phyloP scores from a whole-genome alignment of 2,113 vertebrate genomes.

The Macroglossus sobrinus region DNA sequence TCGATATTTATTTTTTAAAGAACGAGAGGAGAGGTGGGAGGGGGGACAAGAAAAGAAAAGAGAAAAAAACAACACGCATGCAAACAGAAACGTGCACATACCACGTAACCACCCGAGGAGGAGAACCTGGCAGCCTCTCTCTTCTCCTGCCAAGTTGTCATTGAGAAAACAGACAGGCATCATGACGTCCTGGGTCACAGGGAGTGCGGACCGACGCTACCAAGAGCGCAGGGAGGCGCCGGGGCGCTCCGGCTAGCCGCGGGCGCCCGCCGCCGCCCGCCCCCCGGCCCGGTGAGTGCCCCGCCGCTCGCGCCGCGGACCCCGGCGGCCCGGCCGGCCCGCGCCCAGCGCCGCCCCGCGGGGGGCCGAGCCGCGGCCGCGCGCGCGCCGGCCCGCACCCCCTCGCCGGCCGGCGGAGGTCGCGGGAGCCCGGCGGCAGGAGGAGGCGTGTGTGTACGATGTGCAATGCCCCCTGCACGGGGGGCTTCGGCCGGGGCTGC shows the following conservation, averaged over 20 bases:
- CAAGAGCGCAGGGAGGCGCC: conserved; percentile 80
- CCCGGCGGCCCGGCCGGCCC: conserved; percentile 60
- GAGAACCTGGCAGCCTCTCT: conserved; percentile 74
- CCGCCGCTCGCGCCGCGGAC: conserved; percentile 48
- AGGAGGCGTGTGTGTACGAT: conserved; percentile 82
- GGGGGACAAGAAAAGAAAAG: too few relatives aligned
- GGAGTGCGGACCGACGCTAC: conserved; percentile 82
- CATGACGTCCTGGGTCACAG: conserved; percentile 85
- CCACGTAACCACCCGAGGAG: conserved; percentile 74
- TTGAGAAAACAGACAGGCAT: conserved; percentile 83
- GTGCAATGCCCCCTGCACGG: conserved; percentile 81
- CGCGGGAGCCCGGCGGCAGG: conserved; percentile 78
- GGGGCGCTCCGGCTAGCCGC: conserved; percentile 52
- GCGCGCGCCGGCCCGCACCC: conserved; percentile 64
- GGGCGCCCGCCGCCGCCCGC: conserved; percentile 63
- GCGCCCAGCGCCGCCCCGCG: conserved; percentile 24
- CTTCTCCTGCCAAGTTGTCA: conserved; percentile 83
- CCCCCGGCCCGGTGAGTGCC: conserved; percentile 64
- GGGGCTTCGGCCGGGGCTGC: conserved; percentile 80
- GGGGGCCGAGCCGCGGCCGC: conserved; percentile 37
- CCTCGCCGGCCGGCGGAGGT: conserved; percentile 79
- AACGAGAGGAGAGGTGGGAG: neutral
- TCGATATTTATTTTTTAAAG: conserved; percentile 59
- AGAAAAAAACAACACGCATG: conserved; percentile 67
- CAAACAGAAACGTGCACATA: conserved; percentile 78